Base-by-base conservation (phyloP, 2,888 invertebrate species). In the Laothoe populi region DNA sequence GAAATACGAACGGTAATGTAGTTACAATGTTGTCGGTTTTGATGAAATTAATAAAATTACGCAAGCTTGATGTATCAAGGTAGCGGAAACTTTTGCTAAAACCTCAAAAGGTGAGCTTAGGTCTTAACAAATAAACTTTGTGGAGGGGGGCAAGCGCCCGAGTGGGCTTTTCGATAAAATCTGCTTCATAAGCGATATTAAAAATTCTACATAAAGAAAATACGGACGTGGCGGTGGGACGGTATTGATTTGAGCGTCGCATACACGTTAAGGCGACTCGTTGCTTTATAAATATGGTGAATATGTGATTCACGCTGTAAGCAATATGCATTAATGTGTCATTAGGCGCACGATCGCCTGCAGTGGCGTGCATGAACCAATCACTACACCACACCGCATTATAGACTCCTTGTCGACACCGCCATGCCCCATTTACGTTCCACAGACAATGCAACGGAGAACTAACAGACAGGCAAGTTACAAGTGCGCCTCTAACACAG, bases 31-130 rank as follows among this genome's bases (percentile, higher is more conserved):
- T 70, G 58, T 46, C 57, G 60, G 49, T 66, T 67, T 63, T 62
- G 64, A 61, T 61, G 62, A 70, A 70, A 70, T 70, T 70, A 72
- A 70, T 65, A 67, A 66, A 65, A 68, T 64, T 68, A 66, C 67
- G 61, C 63, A 64, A 62, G 61, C 63, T 60, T 45, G 59, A 67
- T 63, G 65, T 70, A 67, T 66, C 66, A 65, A 63, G 64, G 53
- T 31, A 11, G 60, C 42, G 64, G 61, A 64, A 62, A 48, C 23
- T 40, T 49, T 40, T 38, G 64, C 63, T 64, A 58, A 63, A 70
- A 68, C 66, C 67, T 64, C 49, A 35, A 11, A 23, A 23, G n/a
- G 57, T 62, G 62, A 63, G 64, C 31, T 2, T 64, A 66, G 65
- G 57, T 65, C n/a, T 49, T 58, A 62, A 64, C 62, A 66, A 64